Conservation (phyloP, 1,140 invertebrate genomes). For the Zaprionus taronus region DNA sequence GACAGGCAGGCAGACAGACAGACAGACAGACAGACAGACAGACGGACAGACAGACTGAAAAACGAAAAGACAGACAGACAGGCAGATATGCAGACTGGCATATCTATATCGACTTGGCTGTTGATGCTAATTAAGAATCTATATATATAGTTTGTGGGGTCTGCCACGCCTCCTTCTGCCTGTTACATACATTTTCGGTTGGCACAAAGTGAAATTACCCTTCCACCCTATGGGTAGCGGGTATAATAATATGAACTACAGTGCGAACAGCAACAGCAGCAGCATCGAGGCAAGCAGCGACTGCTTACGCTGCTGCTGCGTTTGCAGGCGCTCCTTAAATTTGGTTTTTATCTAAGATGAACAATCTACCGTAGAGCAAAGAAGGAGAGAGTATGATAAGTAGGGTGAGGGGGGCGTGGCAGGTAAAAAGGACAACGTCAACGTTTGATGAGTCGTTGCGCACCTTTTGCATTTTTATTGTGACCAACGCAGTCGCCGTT, state of each 20-base stretch:
- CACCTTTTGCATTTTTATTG: constrained; percentile 75
- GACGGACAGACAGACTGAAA: too few species aligned
- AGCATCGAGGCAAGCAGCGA: not conserved
- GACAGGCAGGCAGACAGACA: too few species aligned
- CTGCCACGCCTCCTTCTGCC: too few species aligned
- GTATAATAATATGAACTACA: constrained; percentile 16
- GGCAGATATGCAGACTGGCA: too few species aligned
- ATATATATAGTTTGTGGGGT: too few species aligned
- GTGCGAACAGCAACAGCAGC: constrained; percentile 6
- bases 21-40: too few species aligned
- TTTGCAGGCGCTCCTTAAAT: constrained; percentile 56
- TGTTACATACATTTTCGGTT: too few species aligned
- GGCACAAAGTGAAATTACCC: too few species aligned
- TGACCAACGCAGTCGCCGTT: constrained; percentile 27
- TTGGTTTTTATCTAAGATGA: constrained; percentile 71
- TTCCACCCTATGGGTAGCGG: too few species aligned
- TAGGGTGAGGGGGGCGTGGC: not conserved
- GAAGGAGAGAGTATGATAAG: not conserved
- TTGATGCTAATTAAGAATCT: too few species aligned
- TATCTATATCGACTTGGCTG: too few species aligned
- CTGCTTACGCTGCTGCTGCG: constrained; percentile 56
- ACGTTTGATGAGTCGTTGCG: constrained; percentile 46
- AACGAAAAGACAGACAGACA: too few species aligned
- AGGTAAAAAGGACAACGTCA: constrained; percentile 10
- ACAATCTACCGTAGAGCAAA: constrained; percentile 55